A percentile compares a stretch with the other conserved stretches of the same genome.
phyloP scores from a whole-genome alignment of 2,797 vertebrate species.

The Betta splendens region DNA sequence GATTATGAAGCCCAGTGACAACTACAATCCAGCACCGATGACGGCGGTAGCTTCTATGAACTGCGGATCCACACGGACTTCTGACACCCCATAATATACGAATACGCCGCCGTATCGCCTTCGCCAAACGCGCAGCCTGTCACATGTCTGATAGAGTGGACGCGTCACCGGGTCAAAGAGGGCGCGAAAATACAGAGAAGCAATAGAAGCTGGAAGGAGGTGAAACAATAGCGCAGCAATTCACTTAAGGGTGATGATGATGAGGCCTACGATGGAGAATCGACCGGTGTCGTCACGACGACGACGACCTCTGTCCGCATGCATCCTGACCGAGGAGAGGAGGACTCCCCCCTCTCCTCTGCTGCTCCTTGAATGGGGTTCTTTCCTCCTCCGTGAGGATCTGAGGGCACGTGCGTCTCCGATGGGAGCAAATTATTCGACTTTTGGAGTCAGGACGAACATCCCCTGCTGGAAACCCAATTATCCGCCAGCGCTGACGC shows the following conservation, averaged over 20 bases:
- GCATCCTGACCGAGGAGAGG: conserved; percentile 19
- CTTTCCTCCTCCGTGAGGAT: conserved; percentile 4
- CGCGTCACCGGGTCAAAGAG: background rate
- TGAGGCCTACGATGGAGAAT: conserved; percentile 25
- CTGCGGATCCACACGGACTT: no score
- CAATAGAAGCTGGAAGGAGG: conserved; percentile 13
- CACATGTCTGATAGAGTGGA: no score
- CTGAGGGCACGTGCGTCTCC: conserved; percentile 13
- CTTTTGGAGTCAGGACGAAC: conserved; percentile 55
- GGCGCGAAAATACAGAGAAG: conserved; percentile 4
- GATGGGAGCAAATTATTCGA: conserved; percentile 31
- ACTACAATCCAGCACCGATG: no score
- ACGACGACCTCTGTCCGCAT: conserved; percentile 14
- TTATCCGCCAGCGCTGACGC: conserved; percentile 25
- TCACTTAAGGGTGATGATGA: conserved; percentile 22
- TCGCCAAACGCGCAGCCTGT: no score
- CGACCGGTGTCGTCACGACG: conserved; percentile 41
- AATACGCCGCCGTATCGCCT: no score
- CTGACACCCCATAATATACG: no score
- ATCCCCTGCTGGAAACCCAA: conserved; percentile 50
- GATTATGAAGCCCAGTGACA: no score
- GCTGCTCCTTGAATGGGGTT: conserved; percentile 5
- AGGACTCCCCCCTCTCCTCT: conserved; percentile 3
- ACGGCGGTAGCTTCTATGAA: no score
- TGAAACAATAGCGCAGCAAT: conserved; percentile 6